These are phyloP conservation scores for Lasioglossum marginatum DNA, from an alignment of 2,888 invertebrate species.

Conservation along the genomic window DNA sequence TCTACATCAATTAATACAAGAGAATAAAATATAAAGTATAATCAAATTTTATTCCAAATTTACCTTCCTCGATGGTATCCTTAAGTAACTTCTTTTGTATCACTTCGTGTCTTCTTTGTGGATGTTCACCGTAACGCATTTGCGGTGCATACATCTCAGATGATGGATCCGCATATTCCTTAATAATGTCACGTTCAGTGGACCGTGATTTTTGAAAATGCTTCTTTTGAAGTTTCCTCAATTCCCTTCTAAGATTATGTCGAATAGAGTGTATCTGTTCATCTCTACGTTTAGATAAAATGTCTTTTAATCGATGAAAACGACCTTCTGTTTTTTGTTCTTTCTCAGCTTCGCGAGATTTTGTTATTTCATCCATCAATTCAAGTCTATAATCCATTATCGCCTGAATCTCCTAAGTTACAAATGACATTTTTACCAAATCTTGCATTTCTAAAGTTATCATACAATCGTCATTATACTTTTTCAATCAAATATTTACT, in stretches of 20 bases:
- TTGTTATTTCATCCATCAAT: constrained; percentile 88
- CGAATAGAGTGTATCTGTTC: constrained; percentile 87
- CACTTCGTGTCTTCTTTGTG: constrained; percentile 86
- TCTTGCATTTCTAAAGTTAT: neutral
- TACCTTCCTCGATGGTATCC: constrained; percentile 63
- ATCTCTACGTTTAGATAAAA: constrained; percentile 86
- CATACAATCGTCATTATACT: neutral
- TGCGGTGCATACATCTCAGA: constrained; percentile 89
- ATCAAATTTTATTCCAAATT: constrained; percentile 20
- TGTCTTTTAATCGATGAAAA: constrained; percentile 85
- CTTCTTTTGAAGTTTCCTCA: constrained; percentile 85
- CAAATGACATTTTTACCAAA: neutral
- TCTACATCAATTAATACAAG: constrained; percentile 83
- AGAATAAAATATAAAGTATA: neutral
- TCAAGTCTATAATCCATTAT: constrained; percentile 89
- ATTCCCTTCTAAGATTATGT: constrained; percentile 82
- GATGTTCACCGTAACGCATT: constrained; percentile 87
- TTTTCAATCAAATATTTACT: constrained; percentile 82
- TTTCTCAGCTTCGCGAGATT: constrained; percentile 85
- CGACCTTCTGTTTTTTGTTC: constrained; percentile 83
- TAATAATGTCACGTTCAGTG: constrained; percentile 59
- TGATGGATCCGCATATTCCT: constrained; percentile 84
- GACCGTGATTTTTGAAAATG: constrained; percentile 74
- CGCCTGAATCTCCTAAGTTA: constrained; percentile 89
- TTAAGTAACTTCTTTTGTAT: constrained; percentile 65